Conservation (phyloP, 2,797 vertebrate species). For the Fistularia commersonii region DNA sequence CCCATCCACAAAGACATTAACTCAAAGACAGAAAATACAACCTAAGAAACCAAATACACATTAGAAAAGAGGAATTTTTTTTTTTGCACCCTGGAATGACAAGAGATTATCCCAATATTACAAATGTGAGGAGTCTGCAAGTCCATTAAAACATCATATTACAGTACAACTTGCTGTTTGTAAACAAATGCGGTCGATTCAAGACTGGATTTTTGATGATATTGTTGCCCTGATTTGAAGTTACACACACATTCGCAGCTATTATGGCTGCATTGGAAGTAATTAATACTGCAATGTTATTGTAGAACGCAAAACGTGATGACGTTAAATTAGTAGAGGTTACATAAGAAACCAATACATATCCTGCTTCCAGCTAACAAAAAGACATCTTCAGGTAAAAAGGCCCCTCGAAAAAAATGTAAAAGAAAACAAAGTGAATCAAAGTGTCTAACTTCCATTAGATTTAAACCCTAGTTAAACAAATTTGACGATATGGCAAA, state of each 20-base stretch:
- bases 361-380: too few relatives aligned
- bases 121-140: conserved; percentile 3
- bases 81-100: conserved; percentile 33
- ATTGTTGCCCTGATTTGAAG: conserved; percentile 51
- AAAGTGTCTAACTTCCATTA: neutral
- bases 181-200: conserved; percentile 34
- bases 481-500: conserved; percentile 6
- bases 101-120: conserved; percentile 32
- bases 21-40: conserved; percentile 30
- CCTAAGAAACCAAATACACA: conserved; percentile 53
- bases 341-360: conserved; percentile 14
- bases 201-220: conserved; percentile 10
- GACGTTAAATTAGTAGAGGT: conserved; percentile 15
- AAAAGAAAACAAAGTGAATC: conserved; percentile 23
- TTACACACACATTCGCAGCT: conserved; percentile 17
- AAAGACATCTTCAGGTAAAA: conserved; percentile 16
- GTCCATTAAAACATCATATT: too few relatives aligned
- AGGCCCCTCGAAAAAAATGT: conserved; percentile 13
- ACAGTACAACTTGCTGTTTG: conserved; percentile 19
- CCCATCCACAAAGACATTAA: conserved; percentile 31
- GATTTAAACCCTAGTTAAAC: conserved; percentile 2
- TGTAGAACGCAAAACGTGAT: conserved; percentile 22
- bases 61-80: conserved; percentile 5
- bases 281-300: conserved; percentile 55
- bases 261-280: conserved; percentile 34